Percentiles rank a stretch among this genome's conserved stretches.
These are phyloP conservation scores for Portevinia maculata DNA, from an alignment of 2,888 invertebrate genomes.

Conservation along the genomic window DNA sequence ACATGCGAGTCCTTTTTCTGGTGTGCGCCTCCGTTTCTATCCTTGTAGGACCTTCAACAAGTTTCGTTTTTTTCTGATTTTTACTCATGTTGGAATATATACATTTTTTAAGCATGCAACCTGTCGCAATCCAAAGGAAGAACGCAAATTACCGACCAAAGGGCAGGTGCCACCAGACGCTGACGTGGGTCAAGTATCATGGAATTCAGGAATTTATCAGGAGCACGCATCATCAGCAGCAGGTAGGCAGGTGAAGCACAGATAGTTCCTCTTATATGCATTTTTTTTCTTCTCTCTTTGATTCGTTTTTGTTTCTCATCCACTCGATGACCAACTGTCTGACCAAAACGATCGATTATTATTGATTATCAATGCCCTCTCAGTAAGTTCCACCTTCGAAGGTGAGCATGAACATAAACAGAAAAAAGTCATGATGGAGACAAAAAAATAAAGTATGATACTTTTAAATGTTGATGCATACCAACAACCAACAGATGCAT, in stretches of 20 bases:
- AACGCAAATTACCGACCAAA: conserved; percentile 56
- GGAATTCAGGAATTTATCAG: conserved; percentile 59
- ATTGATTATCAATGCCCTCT: conserved; percentile 61
- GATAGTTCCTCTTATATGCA: conserved; percentile 28
- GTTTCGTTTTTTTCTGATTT: conserved; percentile 27
- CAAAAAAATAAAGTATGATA: conserved; percentile 67
- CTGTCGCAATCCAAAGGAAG: conserved; percentile 60
- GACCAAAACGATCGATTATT: conserved; percentile 72
- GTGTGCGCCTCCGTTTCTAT: conserved; percentile 32
- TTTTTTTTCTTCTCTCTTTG: too few relatives aligned
- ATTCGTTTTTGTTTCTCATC: conserved; percentile 24
- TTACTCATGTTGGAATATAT: conserved; percentile 12
- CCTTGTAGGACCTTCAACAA: conserved; percentile 50
- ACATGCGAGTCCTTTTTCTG: conserved; percentile 32
- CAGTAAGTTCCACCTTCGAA: conserved; percentile 39
- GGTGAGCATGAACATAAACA: conserved; percentile 7
- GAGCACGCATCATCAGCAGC: conserved; percentile 52
- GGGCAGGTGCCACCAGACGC: conserved; percentile 58
- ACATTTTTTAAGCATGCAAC: conserved; percentile 51
- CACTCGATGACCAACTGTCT: conserved; percentile 69
- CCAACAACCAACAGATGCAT: conserved; percentile 45
- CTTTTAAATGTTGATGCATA: conserved; percentile 1
- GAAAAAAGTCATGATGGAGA: conserved; percentile 29
- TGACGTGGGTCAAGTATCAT: conserved; percentile 70
- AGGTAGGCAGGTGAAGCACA: conserved; percentile 62